These are phyloP conservation scores for Trichechus manatus DNA, from an alignment of 2,113 vertebrate species.

Conservation along the genomic window DNA sequence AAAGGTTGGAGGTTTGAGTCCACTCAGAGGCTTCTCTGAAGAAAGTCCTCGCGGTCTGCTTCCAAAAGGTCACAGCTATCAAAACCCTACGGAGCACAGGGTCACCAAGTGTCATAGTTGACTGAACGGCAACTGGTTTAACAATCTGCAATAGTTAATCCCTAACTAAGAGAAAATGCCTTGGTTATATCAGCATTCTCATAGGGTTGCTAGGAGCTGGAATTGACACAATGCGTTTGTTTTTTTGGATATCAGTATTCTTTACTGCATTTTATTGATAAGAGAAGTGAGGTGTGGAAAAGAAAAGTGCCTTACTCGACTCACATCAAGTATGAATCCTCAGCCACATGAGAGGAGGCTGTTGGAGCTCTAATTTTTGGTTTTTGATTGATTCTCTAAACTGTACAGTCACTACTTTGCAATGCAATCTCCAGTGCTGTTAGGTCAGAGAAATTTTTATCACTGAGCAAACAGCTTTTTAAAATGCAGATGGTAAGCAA, in stretches of 20 bases:
- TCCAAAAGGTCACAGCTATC: background rate
- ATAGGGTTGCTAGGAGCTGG: too few relatives aligned
- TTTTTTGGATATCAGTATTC: background rate
- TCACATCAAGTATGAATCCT: background rate
- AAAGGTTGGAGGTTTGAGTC: background rate
- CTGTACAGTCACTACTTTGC: constrained; percentile 7
- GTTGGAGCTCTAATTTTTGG: background rate
- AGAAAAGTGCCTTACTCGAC: background rate
- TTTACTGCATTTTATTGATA: background rate
- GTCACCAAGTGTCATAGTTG: background rate
- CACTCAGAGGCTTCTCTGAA: background rate
- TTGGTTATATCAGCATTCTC: background rate
- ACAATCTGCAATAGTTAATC: background rate
- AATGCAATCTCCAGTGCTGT: background rate
- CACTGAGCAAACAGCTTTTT: background rate
- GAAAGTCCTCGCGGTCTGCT: background rate
- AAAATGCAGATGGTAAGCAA: background rate
- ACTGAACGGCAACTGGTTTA: background rate
- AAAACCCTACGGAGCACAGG: background rate
- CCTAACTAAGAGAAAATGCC: background rate
- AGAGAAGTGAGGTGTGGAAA: background rate
- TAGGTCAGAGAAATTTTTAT: constrained; percentile 31
- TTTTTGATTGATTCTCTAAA: constrained; percentile 22
- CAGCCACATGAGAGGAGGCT: background rate
- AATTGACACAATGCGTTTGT: too few relatives aligned